phyloP scores from a whole-genome alignment of 2,113 vertebrate species.

The Fregetta grallaria region DNA sequence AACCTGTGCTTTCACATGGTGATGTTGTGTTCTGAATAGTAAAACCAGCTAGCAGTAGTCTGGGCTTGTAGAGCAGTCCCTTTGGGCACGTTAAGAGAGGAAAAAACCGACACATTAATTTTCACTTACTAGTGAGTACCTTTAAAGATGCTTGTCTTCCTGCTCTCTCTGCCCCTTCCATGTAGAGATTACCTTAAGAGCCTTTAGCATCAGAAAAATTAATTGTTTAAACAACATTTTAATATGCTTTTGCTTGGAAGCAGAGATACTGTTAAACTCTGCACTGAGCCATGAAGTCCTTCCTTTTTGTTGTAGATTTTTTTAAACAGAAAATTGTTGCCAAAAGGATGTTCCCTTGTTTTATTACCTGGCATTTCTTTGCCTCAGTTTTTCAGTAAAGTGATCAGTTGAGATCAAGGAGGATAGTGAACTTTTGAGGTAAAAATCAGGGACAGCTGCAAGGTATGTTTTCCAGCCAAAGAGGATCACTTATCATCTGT shows the following conservation, averaged over 20 bases:
- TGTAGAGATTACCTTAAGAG: background rate
- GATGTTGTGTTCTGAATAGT: background rate
- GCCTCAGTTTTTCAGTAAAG: background rate
- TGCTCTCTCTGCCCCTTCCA: background rate
- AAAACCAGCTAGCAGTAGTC: background rate
- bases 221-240: background rate
- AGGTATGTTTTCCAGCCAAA: background rate
- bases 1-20: background rate
- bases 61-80: background rate
- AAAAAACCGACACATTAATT: background rate
- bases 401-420: background rate
- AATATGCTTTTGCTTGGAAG: background rate
- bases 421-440: background rate
- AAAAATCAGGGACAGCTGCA: slow-evolving; percentile 8
- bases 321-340: background rate
- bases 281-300: background rate
- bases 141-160: background rate
- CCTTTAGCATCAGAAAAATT: background rate
- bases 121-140: background rate
- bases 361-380: background rate
- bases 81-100: background rate
- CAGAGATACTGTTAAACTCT: background rate
- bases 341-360: background rate
- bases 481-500: background rate
- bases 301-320: background rate